A percentile compares a stretch with the other conserved stretches of the same genome.
Conservation (phyloP, 2,888 invertebrate genomes). For the Watsonalla binaria region DNA sequence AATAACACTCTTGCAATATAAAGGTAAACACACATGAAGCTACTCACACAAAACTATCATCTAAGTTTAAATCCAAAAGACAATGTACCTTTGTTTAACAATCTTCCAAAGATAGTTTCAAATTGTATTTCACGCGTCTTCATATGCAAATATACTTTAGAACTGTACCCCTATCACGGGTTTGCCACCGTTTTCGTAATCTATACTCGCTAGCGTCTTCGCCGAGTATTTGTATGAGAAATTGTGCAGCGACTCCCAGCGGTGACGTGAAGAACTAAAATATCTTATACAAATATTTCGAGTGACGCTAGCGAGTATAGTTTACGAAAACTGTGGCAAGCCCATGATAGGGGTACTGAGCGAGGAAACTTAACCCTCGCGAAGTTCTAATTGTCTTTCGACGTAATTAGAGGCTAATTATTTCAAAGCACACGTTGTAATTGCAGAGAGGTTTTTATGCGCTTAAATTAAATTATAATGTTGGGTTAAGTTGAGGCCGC, state of each 20-base stretch:
- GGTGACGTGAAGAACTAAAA: no score
- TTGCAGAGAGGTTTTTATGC: neutral
- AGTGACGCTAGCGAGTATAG: no score
- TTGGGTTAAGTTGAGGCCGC: no score
- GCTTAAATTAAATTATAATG: neutral
- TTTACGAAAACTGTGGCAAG: no score
- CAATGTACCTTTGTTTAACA: neutral
- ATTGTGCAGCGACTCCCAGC: no score
- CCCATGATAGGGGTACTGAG: neutral
- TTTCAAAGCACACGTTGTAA: neutral
- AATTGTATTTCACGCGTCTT: neutral
- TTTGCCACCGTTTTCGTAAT: no score
- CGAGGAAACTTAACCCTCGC: neutral
- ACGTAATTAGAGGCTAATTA: neutral
- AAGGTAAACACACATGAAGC: no score
- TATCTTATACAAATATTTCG: no score
- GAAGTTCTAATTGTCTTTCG: conserved; percentile 5
- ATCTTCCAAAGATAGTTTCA: neutral
- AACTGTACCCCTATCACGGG: no score
- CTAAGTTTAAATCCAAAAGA: neutral
- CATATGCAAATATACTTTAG: conserved; percentile 2
- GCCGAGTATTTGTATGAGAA: no score
- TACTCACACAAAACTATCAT: neutral
- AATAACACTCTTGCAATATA: no score
- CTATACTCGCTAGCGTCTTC: no score